Conservation (phyloP, 2,888 invertebrate genomes). For the Diabrotica balteata region DNA sequence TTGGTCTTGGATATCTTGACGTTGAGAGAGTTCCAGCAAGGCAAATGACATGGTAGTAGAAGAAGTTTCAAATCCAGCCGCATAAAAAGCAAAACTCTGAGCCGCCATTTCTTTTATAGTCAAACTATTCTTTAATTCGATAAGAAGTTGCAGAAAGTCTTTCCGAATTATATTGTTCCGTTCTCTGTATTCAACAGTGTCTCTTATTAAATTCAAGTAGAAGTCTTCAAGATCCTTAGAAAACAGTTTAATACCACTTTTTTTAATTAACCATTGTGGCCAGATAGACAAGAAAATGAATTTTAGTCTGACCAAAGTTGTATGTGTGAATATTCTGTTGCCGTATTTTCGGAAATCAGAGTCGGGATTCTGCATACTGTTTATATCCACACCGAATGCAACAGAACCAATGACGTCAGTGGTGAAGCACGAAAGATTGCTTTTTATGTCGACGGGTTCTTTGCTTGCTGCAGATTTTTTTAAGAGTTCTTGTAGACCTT, state of each 20-base stretch:
- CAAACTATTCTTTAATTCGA: conserved; percentile 56
- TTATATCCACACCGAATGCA: conserved; percentile 67
- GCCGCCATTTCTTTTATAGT: conserved; percentile 32
- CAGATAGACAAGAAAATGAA: conserved; percentile 23
- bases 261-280: conserved; percentile 36
- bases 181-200: conserved; percentile 60
- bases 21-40: conserved; percentile 40
- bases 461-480: conserved; percentile 51
- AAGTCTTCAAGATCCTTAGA: conserved; percentile 53
- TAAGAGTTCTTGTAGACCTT: conserved; percentile 62
- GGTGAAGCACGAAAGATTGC: conserved; percentile 64
- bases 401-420: conserved; percentile 68
- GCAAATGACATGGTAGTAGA: conserved; percentile 45
- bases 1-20: conserved; percentile 42
- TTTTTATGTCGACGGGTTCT: conserved; percentile 52
- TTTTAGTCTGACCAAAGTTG: conserved; percentile 29
- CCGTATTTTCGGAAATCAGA: conserved; percentile 57
- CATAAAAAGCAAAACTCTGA: conserved; percentile 42
- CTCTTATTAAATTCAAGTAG: conserved; percentile 58
- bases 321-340: conserved; percentile 34
- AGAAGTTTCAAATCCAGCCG: conserved; percentile 46
- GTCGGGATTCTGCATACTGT: conserved; percentile 63
- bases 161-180: conserved; percentile 59
- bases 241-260: conserved; percentile 41
- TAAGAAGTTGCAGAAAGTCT: conserved; percentile 65